Evolutionary conservation across 2,113 vertebrate genomes (phyloP).

Genomic region (Tachysurus vachellii): DNA sequence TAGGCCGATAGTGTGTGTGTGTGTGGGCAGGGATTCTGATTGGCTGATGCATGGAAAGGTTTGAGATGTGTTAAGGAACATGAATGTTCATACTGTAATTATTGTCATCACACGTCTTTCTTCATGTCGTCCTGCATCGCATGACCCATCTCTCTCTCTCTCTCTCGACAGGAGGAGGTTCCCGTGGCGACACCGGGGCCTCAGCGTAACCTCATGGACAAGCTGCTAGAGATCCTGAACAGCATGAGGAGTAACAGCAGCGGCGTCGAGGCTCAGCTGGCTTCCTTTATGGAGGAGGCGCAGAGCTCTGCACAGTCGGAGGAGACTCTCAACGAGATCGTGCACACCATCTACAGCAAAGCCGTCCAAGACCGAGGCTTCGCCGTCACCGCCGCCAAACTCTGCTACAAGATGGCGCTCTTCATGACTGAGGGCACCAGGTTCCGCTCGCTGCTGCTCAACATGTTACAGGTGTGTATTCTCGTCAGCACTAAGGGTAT

Average conservation of each 20-base stretch:
- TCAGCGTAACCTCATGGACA: slow-evolving; percentile 89
- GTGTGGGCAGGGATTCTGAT: not conserved
- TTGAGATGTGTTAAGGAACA: not conserved
- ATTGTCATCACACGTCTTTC: too few species aligned
- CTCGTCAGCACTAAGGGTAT: not conserved
- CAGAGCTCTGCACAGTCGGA: slow-evolving; percentile 90
- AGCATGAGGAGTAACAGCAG: slow-evolving; percentile 95
- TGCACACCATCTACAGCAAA: slow-evolving; percentile 89
- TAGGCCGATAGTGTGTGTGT: not conserved
- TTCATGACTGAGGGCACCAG: slow-evolving; percentile 99
- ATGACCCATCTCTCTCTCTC: not conserved
- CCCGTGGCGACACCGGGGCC: slow-evolving; percentile 71
- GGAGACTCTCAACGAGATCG: slow-evolving; percentile 89
- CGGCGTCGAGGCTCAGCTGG: slow-evolving; percentile 88
- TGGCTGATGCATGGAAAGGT: not conserved
- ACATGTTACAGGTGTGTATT: slow-evolving; percentile 90
- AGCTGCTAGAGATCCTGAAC: slow-evolving; percentile 90
- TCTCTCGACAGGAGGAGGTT: slow-evolving; percentile 82
- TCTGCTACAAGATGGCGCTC: slow-evolving; percentile 97
- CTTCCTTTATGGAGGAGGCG: slow-evolving; percentile 95
- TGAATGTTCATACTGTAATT: not conserved
- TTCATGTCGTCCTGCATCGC: not conserved
- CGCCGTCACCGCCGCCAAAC: slow-evolving; percentile 90
- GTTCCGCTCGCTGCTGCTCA: slow-evolving; percentile 94
- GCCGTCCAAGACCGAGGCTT: slow-evolving; percentile 92